These are phyloP conservation scores for Zaprionus obscuricornis DNA, from an alignment of 2,888 invertebrate species.

Conservation along the genomic window DNA sequence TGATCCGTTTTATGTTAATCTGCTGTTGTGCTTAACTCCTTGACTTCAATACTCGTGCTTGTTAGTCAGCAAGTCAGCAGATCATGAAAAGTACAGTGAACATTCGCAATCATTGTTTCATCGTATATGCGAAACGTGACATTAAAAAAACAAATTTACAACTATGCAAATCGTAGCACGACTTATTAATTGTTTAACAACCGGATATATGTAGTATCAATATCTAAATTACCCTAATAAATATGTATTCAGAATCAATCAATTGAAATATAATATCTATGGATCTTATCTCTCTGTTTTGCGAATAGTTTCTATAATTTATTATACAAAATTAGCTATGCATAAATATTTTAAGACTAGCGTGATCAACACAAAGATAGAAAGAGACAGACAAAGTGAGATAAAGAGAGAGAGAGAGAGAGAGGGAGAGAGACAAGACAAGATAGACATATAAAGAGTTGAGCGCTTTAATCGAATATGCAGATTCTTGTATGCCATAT, in stretches of 20 bases:
- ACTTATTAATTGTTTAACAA: too few species aligned
- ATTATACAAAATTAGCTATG: slow-evolving; percentile 2
- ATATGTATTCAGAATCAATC: not conserved
- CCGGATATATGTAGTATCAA: not conserved
- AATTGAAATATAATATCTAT: too few species aligned
- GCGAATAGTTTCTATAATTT: not conserved
- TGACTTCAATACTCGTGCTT: slow-evolving; percentile 24
- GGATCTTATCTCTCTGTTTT: too few species aligned
- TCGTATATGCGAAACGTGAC: not conserved
- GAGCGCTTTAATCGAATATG: too few species aligned
- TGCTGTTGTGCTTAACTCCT: slow-evolving; percentile 42
- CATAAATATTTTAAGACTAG: not conserved
- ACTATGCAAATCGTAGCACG: not conserved
- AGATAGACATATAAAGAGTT: too few species aligned
- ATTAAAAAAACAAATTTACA: not conserved
- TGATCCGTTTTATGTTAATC: slow-evolving; percentile 37
- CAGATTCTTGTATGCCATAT: too few species aligned
- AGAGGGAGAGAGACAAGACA: too few species aligned
- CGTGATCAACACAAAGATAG: too few species aligned
- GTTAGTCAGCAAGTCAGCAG: not conserved
- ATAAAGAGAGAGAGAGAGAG: too few species aligned
- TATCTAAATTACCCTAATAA: not conserved
- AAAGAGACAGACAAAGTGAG: too few species aligned
- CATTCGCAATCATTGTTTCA: too few species aligned
- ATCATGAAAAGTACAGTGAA: not conserved